Evolutionary conservation across 2,113 vertebrate genomes (phyloP).

Genomic region (Dasyprocta punctata): DNA sequence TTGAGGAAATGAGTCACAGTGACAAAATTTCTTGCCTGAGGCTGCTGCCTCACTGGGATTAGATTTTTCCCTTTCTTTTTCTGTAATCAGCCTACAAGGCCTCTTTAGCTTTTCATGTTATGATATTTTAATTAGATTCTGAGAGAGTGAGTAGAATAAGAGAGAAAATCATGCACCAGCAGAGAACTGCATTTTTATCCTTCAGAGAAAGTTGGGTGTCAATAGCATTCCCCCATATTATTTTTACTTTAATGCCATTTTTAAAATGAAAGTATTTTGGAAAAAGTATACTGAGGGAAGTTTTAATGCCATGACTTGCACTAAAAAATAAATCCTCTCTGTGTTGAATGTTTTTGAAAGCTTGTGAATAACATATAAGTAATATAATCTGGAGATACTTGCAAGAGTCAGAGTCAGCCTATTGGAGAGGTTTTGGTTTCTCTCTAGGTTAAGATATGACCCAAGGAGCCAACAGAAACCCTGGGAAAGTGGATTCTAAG

Average conservation of each 20-base stretch:
- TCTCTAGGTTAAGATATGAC: neutral
- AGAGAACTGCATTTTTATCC: neutral
- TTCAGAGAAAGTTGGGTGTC: slow-evolving; percentile 18
- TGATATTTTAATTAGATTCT: slow-evolving; percentile 60
- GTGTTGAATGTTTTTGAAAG: neutral
- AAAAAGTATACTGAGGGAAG: slow-evolving; percentile 23
- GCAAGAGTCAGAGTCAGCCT: neutral
- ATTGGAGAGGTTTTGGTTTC: neutral
- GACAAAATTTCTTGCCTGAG: slow-evolving; percentile 17
- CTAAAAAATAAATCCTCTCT: neutral
- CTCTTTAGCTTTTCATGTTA: neutral
- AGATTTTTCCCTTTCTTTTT: slow-evolving; percentile 3
- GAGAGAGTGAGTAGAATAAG: neutral
- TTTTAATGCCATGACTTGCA: neutral
- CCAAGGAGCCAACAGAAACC: neutral
- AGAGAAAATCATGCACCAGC: neutral
- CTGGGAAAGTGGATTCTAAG: neutral
- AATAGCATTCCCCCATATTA: neutral
- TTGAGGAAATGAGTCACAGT: neutral
- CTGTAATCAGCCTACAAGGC: neutral
- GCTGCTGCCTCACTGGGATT: neutral
- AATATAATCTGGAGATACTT: neutral
- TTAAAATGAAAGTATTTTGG: slow-evolving; percentile 12
- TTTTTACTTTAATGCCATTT: slow-evolving; percentile 16
- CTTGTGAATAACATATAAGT: neutral